Evolutionary conservation across 2,113 vertebrate genomes (phyloP), one percentile per base, ranked within the genome.

Genomic region (Delphinapterus leucas): DNA sequence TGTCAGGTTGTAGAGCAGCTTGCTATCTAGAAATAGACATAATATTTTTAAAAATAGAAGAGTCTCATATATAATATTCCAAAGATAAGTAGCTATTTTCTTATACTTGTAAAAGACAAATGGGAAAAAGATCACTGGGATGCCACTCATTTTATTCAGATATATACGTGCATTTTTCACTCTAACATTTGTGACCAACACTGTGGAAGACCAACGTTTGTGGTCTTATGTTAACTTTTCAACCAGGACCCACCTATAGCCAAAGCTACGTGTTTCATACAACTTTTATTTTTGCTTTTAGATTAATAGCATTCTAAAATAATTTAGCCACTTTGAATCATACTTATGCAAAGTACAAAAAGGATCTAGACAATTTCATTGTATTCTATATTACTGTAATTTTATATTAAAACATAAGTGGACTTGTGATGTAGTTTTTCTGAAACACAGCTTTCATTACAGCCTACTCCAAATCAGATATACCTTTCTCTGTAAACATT

Each of bases 31-130:
- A 90, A 93, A 21, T 47, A 93, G 73, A 95, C 8, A 31, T 3
- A 85, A 31, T 76, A 95, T 83, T 87, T 86, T 8, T 67, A 88
- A 79, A 93, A 87, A 92, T 12, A 94, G 20, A 85, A 95, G 60
- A 94, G 25, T 60, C 28, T 26, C 38, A 77, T 26, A 21, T 49
- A 71, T 85, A 36, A 49, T 88, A 85, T 74, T 74, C 77, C 49
- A 91, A 84, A 95, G 53, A 26, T 36, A 90, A 74, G 58, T 13
- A 96, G 5, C 28, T 67, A 67, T 92, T 87, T 92, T 92, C 31
- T 83, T 92, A 61, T 47, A 79, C n/a, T 94, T 76, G 13, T 33
- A 86, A 83, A 82, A 71, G 38, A 33, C 47, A 74, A 65, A 55
- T 2, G 28, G 17, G 21, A 71, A 83, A 80, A 93, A 87, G 17